Conservation (phyloP, 2,113 vertebrate species). For the Sinocyclocheilus anophthalmus region DNA sequence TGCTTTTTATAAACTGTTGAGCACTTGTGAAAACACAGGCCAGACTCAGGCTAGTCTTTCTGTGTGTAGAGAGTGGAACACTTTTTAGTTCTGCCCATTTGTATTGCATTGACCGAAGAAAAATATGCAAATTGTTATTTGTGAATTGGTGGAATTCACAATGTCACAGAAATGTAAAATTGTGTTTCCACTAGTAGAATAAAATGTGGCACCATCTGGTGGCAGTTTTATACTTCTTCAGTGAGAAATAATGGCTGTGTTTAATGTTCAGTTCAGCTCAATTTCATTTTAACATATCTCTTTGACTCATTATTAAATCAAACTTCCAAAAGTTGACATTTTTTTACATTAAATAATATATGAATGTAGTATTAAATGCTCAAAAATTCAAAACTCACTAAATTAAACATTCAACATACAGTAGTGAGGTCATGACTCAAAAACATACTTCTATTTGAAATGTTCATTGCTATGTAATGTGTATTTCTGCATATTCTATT, state of each 20-base stretch:
- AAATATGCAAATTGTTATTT: neutral
- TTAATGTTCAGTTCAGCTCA: too few species aligned
- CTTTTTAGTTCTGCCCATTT: neutral
- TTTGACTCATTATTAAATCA: neutral
- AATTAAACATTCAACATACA: neutral
- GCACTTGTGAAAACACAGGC: neutral
- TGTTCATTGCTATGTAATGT: neutral
- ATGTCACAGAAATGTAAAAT: neutral
- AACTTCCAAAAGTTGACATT: neutral
- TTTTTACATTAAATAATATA: neutral
- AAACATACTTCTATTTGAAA: neutral
- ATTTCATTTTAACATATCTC: neutral
- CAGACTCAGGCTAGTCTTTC: neutral
- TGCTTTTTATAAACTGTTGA: conserved; percentile 44
- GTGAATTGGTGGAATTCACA: neutral
- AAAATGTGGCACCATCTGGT: conserved; percentile 30
- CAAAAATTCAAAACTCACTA: neutral
- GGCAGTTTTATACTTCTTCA: neutral
- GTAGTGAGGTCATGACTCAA: neutral
- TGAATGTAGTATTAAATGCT: neutral
- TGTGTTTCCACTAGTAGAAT: neutral
- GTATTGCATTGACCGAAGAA: neutral
- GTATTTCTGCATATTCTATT: neutral
- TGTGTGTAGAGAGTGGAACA: neutral
- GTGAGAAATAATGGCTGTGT: neutral